Evolutionary conservation across 2,113 vertebrate species (phyloP).

Genomic region (Erythrolamprus reginae): DNA sequence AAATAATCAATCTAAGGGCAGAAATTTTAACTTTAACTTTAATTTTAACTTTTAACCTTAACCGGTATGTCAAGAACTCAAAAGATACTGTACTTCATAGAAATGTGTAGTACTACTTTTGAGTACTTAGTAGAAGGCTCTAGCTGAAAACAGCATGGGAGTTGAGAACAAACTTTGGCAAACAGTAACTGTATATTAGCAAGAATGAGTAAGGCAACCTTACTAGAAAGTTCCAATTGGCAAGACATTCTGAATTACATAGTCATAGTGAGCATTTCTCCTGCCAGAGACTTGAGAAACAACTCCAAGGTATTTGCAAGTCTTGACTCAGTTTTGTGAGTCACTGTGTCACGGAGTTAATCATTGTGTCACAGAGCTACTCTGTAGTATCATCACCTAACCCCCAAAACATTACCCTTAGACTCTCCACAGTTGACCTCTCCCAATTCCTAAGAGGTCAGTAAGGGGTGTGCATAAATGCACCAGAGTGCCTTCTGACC

Average conservation of each 20-base stretch:
- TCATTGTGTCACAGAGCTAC: too few species aligned
- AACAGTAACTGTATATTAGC: background rate
- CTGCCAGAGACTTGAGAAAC: background rate
- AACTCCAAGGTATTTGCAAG: background rate
- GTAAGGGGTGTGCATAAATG: too few species aligned
- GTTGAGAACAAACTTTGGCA: background rate
- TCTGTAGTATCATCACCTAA: too few species aligned
- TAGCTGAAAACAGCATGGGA: background rate
- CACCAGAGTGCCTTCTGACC: too few species aligned
- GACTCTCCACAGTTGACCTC: too few species aligned
- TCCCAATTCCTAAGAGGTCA: too few species aligned
- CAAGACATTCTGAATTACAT: background rate
- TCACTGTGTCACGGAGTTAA: background rate
- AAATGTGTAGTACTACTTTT: background rate
- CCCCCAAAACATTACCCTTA: too few species aligned
- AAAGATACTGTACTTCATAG: background rate
- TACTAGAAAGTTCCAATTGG: background rate
- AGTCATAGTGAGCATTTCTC: background rate
- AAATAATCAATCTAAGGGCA: background rate
- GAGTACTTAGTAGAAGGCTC: background rate
- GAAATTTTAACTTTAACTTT: background rate
- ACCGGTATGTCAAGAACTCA: background rate
- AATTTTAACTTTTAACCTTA: background rate
- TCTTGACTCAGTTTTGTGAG: background rate
- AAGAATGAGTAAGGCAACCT: background rate